Percentiles rank a stretch among this genome's conserved stretches.
These are phyloP conservation scores for Hyperoplus lanceolatus DNA, from an alignment of 2,797 vertebrate genomes.

Conservation along the genomic window DNA sequence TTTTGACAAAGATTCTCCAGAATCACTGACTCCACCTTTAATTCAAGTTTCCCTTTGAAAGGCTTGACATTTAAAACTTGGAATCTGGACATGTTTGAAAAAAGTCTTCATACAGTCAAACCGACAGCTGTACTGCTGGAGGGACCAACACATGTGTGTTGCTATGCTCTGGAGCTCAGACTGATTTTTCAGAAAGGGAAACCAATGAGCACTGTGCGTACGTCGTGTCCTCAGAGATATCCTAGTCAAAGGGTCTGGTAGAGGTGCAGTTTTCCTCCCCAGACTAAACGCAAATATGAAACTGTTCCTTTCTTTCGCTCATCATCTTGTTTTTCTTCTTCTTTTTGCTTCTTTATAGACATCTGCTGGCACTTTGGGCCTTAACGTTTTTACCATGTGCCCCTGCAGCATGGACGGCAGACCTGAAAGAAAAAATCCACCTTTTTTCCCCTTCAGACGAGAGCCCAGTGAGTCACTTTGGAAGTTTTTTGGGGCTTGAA, in stretches of 20 bases:
- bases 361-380: slow-evolving; percentile 75
- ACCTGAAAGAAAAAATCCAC: slow-evolving; percentile 33
- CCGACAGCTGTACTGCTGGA: slow-evolving; percentile 21
- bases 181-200: slow-evolving; percentile 64
- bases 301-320: slow-evolving; percentile 55
- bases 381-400: slow-evolving; percentile 77
- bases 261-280: slow-evolving; percentile 53
- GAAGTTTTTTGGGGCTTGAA: slow-evolving; percentile 12
- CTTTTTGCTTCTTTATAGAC: slow-evolving; percentile 66
- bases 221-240: slow-evolving; percentile 60
- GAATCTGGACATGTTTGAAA: slow-evolving; percentile 6
- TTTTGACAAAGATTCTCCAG: too few relatives aligned
- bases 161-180: slow-evolving; percentile 35
- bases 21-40: too few relatives aligned
- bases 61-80: slow-evolving; percentile 21
- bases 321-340: slow-evolving; percentile 36
- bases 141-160: slow-evolving; percentile 21
- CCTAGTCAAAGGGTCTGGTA: slow-evolving; percentile 21
- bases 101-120: slow-evolving; percentile 27
- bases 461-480: slow-evolving; percentile 29
- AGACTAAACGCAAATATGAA: slow-evolving; percentile 46
- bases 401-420: slow-evolving; percentile 44
- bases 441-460: slow-evolving; percentile 23
- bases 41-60: too few relatives aligned
- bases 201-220: slow-evolving; percentile 55